Conservation (phyloP, 2,888 invertebrate genomes). For the Mechanitis messenoides region DNA sequence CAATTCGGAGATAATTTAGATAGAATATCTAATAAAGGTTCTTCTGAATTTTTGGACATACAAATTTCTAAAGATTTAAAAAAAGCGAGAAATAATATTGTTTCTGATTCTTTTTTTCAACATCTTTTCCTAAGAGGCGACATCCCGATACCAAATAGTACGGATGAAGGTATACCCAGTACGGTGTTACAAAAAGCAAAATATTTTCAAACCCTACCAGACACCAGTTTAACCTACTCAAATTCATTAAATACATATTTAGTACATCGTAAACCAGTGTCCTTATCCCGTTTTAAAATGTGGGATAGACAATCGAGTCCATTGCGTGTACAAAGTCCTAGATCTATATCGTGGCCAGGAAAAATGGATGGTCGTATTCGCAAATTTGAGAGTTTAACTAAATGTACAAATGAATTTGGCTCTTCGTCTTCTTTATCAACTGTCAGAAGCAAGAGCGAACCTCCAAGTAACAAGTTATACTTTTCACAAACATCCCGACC, state of each 20-base stretch:
- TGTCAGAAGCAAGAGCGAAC: conserved; percentile 80
- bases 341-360: conserved; percentile 78
- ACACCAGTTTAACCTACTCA: conserved; percentile 63
- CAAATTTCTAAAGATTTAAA: conserved; percentile 67
- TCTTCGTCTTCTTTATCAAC: conserved; percentile 68
- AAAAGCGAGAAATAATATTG: conserved; percentile 75
- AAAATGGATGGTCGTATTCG: conserved; percentile 70
- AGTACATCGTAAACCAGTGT: conserved; percentile 81
- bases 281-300: conserved; percentile 82
- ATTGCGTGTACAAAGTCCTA: conserved; percentile 73
- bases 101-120: conserved; percentile 82
- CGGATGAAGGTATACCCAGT: conserved; percentile 64
- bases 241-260: conserved; percentile 81
- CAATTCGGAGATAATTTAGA: conserved; percentile 67
- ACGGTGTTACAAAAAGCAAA: conserved; percentile 82
- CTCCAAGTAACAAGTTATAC: conserved; percentile 73
- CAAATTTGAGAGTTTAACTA: conserved; percentile 69
- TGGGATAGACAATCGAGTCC: conserved; percentile 77
- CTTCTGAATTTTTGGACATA: conserved; percentile 42
- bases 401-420: conserved; percentile 60
- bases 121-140: conserved; percentile 79
- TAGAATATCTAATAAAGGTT: conserved; percentile 48
- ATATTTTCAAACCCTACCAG: conserved; percentile 78
- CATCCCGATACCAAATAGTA: conserved; percentile 38
- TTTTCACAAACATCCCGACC: conserved; percentile 72